Conservation (phyloP, 2,888 invertebrate genomes). For the Graphium colonna region DNA sequence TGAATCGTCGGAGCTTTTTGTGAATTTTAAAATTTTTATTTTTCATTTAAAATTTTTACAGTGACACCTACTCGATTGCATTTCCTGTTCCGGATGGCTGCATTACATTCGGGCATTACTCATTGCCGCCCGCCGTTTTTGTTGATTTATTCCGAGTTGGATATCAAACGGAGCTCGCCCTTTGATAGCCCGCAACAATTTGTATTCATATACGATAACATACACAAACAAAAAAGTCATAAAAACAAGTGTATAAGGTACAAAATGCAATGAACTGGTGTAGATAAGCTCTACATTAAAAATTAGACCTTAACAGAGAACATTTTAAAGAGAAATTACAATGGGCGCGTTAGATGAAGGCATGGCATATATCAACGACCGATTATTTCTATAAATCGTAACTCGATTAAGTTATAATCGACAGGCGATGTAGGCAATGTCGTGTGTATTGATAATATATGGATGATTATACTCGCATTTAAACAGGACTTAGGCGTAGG, state of each 20-base stretch:
- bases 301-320: conserved; percentile 28
- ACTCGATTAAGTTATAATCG: conserved; percentile 77
- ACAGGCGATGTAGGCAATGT: conserved; percentile 30
- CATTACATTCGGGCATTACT: conserved; percentile 61
- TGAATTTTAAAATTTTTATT: too few species aligned
- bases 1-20: too few species aligned
- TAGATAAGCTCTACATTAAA: too few species aligned
- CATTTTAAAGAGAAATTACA: conserved; percentile 30
- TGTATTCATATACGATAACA: conserved; percentile 49
- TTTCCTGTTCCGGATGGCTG: conserved; percentile 44
- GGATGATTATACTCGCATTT: background rate
- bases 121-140: conserved; percentile 75
- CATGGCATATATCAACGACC: conserved; percentile 69
- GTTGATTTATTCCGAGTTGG: conserved; percentile 76
- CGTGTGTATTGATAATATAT: conserved; percentile 13
- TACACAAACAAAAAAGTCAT: conserved; percentile 29
- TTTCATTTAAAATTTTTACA: too few species aligned
- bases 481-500: background rate
- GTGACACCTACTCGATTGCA: conserved; percentile 5
- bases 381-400: conserved; percentile 79
- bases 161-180: conserved; percentile 64
- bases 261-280: too few species aligned
- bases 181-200: conserved; percentile 74
- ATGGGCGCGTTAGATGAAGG: conserved; percentile 28
- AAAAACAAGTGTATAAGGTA: too few species aligned